Evolutionary conservation across 2,797 vertebrate genomes (phyloP).

Genomic region (Premnoplex brunnescens): DNA sequence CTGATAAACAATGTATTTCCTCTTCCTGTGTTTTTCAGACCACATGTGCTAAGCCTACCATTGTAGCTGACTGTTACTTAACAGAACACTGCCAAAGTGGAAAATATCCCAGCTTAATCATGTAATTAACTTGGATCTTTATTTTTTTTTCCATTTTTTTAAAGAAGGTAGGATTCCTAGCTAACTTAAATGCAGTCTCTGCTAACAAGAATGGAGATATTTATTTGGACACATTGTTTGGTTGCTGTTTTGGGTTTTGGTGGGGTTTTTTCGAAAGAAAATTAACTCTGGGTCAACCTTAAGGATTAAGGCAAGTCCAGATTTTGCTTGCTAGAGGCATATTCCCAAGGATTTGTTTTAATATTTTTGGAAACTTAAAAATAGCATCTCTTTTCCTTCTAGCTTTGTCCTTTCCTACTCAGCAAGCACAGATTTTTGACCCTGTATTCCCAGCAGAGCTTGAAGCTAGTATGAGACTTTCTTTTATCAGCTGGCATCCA

Average conservation of each 20-base stretch:
- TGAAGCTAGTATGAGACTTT: not conserved
- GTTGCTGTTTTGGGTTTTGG: not conserved
- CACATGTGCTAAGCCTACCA: constrained; percentile 39
- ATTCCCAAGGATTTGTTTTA: constrained; percentile 31
- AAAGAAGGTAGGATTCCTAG: not conserved
- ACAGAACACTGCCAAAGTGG: constrained; percentile 12
- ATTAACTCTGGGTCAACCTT: not conserved
- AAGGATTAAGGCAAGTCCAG: constrained; percentile 7
- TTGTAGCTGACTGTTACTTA: constrained; percentile 3
- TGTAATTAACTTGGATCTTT: not conserved
- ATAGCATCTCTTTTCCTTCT: not conserved
- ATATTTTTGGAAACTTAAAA: constrained; percentile 51
- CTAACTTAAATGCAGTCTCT: not conserved
- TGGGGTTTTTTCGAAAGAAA: not conserved
- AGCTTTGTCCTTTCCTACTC: constrained; percentile 23
- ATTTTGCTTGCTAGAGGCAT: not conserved
- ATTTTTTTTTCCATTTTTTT: not conserved
- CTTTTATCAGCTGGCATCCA: not conserved
- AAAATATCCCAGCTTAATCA: not conserved
- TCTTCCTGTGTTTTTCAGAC: constrained; percentile 34
- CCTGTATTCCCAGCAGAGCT: not conserved
- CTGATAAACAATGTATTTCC: constrained; percentile 56
- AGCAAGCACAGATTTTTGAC: constrained; percentile 16
- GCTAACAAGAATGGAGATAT: not conserved
- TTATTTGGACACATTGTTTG: not conserved